phyloP scores from a whole-genome alignment of 2,797 vertebrate genomes.

The Sphenopsis melanotis region DNA sequence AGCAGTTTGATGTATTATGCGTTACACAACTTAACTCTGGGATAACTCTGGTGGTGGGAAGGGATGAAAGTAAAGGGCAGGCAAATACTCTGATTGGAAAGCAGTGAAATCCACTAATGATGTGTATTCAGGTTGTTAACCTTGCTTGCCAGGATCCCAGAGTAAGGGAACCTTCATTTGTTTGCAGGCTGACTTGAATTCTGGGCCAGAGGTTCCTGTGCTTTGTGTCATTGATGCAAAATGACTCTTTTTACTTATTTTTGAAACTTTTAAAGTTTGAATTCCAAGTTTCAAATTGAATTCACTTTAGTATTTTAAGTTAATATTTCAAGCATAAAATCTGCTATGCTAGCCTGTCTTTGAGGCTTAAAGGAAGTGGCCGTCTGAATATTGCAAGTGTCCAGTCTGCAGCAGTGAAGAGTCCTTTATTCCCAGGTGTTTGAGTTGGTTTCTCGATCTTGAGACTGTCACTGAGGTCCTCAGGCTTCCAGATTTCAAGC shows the following conservation, averaged over 20 bases:
- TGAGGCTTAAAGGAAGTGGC: neutral
- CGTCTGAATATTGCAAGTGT: neutral
- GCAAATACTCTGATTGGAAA: neutral
- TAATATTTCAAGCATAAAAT: neutral
- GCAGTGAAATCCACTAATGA: neutral
- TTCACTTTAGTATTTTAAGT: neutral
- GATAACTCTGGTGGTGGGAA: neutral
- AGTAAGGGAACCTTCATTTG: neutral
- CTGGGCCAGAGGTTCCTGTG: neutral
- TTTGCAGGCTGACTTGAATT: neutral
- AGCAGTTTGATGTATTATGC: neutral
- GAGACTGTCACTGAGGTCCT: neutral
- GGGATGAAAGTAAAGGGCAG: neutral
- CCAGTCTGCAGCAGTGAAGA: neutral
- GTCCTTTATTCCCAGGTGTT: neutral
- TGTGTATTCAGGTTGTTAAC: neutral
- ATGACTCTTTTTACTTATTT: neutral
- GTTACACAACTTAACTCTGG: neutral
- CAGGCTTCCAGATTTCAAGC: neutral
- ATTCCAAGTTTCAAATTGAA: neutral
- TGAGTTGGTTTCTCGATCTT: neutral
- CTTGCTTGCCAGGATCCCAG: neutral
- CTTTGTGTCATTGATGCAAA: neutral
- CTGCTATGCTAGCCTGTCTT: neutral
- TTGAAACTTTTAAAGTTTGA: neutral